These are phyloP conservation scores for Mesorhabditis spiculigera DNA, from an alignment of 2,888 invertebrate species.

Conservation along the genomic window DNA sequence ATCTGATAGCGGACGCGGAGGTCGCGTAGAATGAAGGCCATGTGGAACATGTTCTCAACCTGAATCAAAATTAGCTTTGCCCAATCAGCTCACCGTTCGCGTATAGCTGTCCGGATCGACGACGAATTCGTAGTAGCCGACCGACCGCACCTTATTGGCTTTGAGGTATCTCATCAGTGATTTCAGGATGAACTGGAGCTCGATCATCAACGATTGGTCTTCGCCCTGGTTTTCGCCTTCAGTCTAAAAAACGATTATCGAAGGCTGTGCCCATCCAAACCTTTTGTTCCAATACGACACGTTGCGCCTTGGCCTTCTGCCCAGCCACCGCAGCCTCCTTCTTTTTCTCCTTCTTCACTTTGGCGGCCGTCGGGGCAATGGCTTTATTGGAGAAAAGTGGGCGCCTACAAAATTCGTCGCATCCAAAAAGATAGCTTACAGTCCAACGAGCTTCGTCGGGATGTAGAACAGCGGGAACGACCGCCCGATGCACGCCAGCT, in stretches of 20 bases:
- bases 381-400: background rate
- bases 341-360: conserved; percentile 4
- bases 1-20: background rate
- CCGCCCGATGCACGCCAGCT: background rate
- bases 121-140: conserved; percentile 4
- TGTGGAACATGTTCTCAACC: conserved; percentile 6
- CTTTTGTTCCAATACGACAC: background rate
- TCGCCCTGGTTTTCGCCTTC: conserved; percentile 2
- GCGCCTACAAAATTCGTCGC: background rate
- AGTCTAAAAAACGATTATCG: background rate
- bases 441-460: background rate
- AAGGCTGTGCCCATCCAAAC: background rate
- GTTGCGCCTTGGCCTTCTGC: too few relatives aligned
- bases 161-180: background rate
- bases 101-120: background rate
- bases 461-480: background rate
- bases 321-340: background rate
- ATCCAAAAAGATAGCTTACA: background rate
- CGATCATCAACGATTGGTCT: background rate
- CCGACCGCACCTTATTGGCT: background rate
- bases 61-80: background rate
- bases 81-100: background rate
- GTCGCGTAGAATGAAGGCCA: background rate
- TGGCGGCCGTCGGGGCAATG: background rate
- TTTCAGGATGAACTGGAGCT: background rate